Evolutionary conservation across 2,113 vertebrate genomes (phyloP).

Genomic region (Lutjanus erythropterus): DNA sequence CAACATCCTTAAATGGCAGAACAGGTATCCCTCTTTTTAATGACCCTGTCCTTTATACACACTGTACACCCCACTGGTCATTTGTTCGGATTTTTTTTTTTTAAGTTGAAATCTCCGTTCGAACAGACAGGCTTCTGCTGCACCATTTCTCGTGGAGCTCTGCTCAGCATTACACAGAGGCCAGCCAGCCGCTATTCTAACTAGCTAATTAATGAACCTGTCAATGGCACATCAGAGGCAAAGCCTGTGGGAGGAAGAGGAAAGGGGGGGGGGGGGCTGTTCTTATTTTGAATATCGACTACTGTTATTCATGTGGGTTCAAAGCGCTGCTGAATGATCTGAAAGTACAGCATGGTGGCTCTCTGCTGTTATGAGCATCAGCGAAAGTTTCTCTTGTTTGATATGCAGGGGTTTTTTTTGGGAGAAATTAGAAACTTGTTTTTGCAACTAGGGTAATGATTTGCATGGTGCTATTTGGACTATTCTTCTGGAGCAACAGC

Average conservation of each 20-base stretch:
- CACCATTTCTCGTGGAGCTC: conserved; percentile 6
- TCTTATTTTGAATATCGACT: conserved; percentile 35
- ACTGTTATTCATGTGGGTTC: conserved; percentile 27
- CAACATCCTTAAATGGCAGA: no score
- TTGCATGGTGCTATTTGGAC: conserved; percentile 34
- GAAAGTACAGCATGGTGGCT: conserved; percentile 17
- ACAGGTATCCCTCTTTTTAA: no score
- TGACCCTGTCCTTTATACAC: no score
- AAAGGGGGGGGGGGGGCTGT: background rate
- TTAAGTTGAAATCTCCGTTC: background rate
- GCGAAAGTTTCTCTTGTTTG: conserved; percentile 39
- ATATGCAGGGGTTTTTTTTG: conserved; percentile 13
- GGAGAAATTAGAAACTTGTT: conserved; percentile 25
- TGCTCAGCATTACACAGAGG: conserved; percentile 6
- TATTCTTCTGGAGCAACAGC: background rate
- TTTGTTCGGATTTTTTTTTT: no score
- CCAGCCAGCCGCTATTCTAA: conserved; percentile 25
- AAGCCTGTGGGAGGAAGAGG: conserved; percentile 8
- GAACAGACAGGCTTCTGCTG: conserved; percentile 7
- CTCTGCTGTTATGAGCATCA: conserved; percentile 4
- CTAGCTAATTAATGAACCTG: conserved; percentile 54
- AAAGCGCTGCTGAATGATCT: conserved; percentile 33
- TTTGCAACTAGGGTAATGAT: conserved; percentile 28
- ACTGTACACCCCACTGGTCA: no score
- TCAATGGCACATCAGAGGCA: conserved; percentile 43